phyloP scores from a whole-genome alignment of 2,888 invertebrate species.

The Lithodes maja region DNA sequence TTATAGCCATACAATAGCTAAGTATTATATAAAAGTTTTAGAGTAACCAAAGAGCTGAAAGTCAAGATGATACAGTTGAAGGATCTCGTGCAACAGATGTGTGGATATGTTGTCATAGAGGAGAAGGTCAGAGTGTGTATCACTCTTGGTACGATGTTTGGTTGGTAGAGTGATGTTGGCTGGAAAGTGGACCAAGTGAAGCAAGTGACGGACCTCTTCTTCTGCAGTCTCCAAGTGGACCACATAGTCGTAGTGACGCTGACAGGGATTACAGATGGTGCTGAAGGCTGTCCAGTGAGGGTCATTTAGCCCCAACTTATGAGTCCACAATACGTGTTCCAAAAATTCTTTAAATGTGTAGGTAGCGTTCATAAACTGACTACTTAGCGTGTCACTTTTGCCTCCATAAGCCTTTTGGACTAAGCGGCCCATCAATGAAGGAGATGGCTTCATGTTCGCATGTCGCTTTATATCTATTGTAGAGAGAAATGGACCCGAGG shows the following conservation, averaged over 20 bases:
- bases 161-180: background rate
- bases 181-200: background rate
- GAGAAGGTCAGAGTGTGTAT: background rate
- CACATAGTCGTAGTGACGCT: background rate
- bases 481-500: background rate
- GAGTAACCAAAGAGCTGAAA: background rate
- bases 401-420: background rate
- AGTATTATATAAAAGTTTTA: background rate
- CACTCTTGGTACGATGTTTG: background rate
- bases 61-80: background rate
- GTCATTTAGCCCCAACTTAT: background rate
- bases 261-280: background rate
- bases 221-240: background rate
- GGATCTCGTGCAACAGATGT: background rate
- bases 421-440: background rate
- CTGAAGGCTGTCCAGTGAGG: background rate
- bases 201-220: background rate
- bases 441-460: background rate
- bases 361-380: background rate
- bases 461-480: too few species aligned
- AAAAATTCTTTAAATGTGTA: background rate
- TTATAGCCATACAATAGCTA: too few species aligned
- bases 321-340: background rate
- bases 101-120: background rate
- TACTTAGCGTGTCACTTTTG: background rate